Evolutionary conservation across 2,797 vertebrate genomes (phyloP), one percentile per base, ranked within the genome.

Genomic region (Gastrophryne carolinensis): DNA sequence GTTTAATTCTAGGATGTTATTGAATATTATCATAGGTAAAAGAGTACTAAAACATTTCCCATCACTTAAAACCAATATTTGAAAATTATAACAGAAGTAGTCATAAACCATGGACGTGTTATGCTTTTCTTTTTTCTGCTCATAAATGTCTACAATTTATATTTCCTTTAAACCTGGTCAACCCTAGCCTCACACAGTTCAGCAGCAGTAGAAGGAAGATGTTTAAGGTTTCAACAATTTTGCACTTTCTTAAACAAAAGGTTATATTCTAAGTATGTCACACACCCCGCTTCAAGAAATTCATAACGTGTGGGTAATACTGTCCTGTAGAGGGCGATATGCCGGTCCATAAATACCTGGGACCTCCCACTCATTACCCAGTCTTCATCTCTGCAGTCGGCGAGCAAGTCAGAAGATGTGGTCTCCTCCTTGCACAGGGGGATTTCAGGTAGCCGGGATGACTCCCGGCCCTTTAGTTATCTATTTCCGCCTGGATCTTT

Each of bases 51-150:
- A 66, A 58, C 3, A 54, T n/a, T 17, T 4, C 50, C 32, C 41
- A 34, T 27, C 19, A 67, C 53, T 58, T 49, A n/a, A 74, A 74
- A 32, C 19, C 30, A n/a, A 47, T 41, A 66, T 35, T 73, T 73
- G 39, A 23, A 29, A 44, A 64, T 30, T 53, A 64, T 41, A 21
- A 35, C 10, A 24, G 47, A 66, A 66, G 49, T 52, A 47, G 13
- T 66, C 6, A 35, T 66, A 58, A 47, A 54, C 32, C 17, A 49
- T 49, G 63, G 60, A 30, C 49, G 44, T 49, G 37, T 58, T 58
- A 53, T 37, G 9, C 63, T 66, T 74, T 60, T 62, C 66, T 57
- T 65, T 60, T 74, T 74, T 41, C 52, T 74, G 30, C 39, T 74
- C 53, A 49, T 66, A 74, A 60, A 66, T 32, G 37, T 58, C 17